These are phyloP conservation scores for Probosciger aterrimus DNA, from an alignment of 2,113 vertebrate genomes.

Conservation along the genomic window DNA sequence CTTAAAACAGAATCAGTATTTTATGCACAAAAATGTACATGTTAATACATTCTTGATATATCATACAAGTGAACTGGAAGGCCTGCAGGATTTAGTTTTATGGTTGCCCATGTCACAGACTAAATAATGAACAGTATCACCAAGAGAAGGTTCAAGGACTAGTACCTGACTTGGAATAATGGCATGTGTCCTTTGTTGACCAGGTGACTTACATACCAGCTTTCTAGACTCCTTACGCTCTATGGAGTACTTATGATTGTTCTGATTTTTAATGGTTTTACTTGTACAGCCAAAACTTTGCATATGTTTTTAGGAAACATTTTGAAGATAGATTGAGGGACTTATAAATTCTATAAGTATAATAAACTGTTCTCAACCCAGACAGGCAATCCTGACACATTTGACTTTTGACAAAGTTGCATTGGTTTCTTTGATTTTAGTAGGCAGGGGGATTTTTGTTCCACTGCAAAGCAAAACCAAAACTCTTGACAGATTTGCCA, in stretches of 20 bases:
- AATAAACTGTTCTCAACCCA: neutral
- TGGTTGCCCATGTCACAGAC: neutral
- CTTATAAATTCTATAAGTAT: neutral
- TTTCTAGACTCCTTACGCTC: neutral
- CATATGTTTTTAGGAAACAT: neutral
- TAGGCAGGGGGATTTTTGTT: neutral
- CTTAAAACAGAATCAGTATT: neutral
- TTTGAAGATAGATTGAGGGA: neutral
- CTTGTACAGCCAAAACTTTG: neutral
- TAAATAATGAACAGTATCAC: neutral
- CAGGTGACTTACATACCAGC: neutral
- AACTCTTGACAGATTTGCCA: neutral
- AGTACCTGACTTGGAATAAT: neutral
- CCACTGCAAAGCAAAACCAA: neutral
- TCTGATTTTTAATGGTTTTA: neutral
- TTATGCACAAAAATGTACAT: neutral
- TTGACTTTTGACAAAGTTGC: neutral
- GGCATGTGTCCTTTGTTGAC: neutral
- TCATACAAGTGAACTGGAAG: neutral
- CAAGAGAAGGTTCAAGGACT: neutral
- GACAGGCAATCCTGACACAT: neutral
- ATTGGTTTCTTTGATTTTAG: neutral
- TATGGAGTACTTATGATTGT: neutral
- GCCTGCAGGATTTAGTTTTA: neutral
- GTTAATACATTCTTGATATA: neutral